Conservation (phyloP, 2,797 vertebrate species). For the Macropus fuliginosus region DNA sequence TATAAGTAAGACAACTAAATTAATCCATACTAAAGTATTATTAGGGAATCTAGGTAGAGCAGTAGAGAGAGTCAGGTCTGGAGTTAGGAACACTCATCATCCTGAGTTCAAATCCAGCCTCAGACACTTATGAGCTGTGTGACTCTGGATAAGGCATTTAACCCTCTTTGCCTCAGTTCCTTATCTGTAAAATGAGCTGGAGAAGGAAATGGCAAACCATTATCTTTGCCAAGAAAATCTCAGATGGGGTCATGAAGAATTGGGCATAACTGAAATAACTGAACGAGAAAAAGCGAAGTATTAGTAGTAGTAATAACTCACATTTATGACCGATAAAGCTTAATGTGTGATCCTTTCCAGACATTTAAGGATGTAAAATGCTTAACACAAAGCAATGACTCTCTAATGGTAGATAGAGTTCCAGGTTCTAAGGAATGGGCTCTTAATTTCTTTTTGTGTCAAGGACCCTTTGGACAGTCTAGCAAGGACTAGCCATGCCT, state of each 20-base stretch:
- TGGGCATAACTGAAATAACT: background rate
- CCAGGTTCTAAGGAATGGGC: background rate
- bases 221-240: background rate
- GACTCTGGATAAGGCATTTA: background rate
- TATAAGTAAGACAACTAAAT: background rate
- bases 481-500: background rate
- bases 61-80: background rate
- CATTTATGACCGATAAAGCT: background rate
- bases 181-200: background rate
- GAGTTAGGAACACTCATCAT: background rate
- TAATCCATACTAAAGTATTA: background rate
- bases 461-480: background rate
- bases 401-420: background rate
- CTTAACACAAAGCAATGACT: background rate
- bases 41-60: background rate
- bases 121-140: background rate
- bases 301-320: background rate
- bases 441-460: background rate
- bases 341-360: background rate
- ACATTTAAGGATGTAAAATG: background rate
- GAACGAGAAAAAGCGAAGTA: background rate
- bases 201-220: background rate
- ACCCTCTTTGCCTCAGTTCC: background rate
- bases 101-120: background rate
- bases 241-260: background rate